Percentiles rank a stretch among this genome's conserved stretches.
phyloP scores from a whole-genome alignment of 2,113 vertebrate species.

The Bujurquina vittata region DNA sequence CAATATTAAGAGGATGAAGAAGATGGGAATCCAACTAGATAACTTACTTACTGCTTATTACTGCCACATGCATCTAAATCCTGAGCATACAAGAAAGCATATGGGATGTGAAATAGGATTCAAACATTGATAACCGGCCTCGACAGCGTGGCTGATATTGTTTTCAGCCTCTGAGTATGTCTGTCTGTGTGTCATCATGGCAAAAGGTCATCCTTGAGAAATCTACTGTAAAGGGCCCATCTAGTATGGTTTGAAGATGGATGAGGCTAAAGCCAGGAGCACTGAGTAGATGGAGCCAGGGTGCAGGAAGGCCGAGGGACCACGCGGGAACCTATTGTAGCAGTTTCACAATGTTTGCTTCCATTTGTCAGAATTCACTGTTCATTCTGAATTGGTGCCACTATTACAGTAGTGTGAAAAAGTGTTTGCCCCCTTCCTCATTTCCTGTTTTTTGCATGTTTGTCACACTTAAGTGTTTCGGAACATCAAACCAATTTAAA shows the following conservation, averaged over 20 bases:
- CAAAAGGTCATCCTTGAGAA: background rate
- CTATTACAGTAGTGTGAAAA: too few relatives aligned
- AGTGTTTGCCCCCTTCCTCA: too few relatives aligned
- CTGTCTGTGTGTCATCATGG: background rate
- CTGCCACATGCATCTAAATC: constrained; percentile 20
- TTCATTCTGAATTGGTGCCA: background rate
- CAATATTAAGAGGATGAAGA: constrained; percentile 50
- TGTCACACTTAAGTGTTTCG: too few relatives aligned
- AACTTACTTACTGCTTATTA: constrained; percentile 45
- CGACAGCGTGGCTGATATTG: background rate
- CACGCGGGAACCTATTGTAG: too few relatives aligned
- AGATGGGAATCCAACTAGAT: constrained; percentile 31
- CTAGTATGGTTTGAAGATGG: background rate
- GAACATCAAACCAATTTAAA: too few relatives aligned
- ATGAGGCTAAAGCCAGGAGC: background rate
- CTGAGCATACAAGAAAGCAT: constrained; percentile 3
- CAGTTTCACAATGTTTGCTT: background rate
- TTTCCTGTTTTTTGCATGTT: too few relatives aligned
- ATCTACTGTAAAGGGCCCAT: background rate
- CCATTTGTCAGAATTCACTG: background rate
- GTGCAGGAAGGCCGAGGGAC: background rate
- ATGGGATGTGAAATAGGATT: background rate
- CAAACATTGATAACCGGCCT: background rate
- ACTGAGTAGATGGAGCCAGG: background rate
- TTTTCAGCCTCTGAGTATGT: background rate